Percentiles rank a stretch among this genome's conserved stretches.
phyloP scores from a whole-genome alignment of 1,140 invertebrate genomes.

The Globodera ellingtonae region DNA sequence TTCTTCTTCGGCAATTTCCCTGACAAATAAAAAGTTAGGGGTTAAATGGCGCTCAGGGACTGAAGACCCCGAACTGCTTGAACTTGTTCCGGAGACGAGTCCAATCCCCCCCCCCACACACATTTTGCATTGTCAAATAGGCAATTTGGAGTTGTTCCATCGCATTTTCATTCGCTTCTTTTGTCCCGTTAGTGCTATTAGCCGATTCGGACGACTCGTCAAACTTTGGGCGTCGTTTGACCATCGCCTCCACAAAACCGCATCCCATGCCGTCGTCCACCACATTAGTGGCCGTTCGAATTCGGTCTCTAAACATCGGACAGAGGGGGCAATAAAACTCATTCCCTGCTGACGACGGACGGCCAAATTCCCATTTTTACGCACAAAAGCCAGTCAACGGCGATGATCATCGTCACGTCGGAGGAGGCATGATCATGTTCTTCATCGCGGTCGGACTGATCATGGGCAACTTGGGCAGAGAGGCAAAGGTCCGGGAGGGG shows the following conservation, averaged over 20 bases:
- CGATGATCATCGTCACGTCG: constrained; percentile 86
- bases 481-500: constrained; percentile 54
- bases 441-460: constrained; percentile 70
- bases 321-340: too few relatives aligned
- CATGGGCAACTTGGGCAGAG: constrained; percentile 66
- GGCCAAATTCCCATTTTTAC: constrained; percentile 68
- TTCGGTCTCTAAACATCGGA: constrained; percentile 85
- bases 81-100: neutral
- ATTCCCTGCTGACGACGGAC: neutral
- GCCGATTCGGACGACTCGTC: constrained; percentile 1
- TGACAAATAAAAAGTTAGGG: too few relatives aligned
- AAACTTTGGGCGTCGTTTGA: constrained; percentile 52
- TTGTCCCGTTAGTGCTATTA: neutral
- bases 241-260: constrained; percentile 77
- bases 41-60: too few relatives aligned
- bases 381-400: constrained; percentile 95
- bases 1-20: too few relatives aligned
- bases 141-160: neutral
- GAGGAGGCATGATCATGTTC: constrained; percentile 72
- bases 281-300: constrained; percentile 93
- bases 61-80: too few relatives aligned
- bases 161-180: neutral
- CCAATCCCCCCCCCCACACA: neutral
- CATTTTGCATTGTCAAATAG: neutral
- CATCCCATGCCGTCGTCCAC: constrained; percentile 90